phyloP scores from a whole-genome alignment of 2,888 invertebrate genomes.

The Calliphora vomitoria region DNA sequence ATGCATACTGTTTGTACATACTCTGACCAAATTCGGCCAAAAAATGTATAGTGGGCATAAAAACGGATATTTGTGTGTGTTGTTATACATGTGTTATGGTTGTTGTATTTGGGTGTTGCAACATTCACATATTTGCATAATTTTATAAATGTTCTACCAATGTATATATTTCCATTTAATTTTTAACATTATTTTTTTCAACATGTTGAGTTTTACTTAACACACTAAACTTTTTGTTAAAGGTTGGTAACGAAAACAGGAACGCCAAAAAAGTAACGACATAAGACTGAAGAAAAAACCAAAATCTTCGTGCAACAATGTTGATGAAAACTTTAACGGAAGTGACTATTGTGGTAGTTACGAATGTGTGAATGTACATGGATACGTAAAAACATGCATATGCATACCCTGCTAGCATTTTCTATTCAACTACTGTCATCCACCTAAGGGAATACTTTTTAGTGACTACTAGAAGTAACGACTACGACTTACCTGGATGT shows the following conservation, averaged over 20 bases:
- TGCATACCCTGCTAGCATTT: not conserved
- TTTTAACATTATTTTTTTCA: constrained; percentile 4
- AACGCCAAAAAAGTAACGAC: not conserved
- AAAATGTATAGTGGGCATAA: no score
- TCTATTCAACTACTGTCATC: no score
- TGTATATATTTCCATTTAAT: constrained; percentile 10
- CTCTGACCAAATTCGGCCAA: no score
- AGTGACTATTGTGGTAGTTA: constrained; percentile 51
- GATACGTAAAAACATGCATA: not conserved
- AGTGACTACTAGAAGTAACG: no score
- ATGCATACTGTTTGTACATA: no score
- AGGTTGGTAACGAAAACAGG: constrained; percentile 51
- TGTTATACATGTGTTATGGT: constrained; percentile 38
- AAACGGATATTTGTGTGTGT: not conserved
- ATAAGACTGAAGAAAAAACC: constrained; percentile 2
- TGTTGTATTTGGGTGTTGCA: constrained; percentile 40
- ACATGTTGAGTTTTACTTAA: not conserved
- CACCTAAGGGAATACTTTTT: no score
- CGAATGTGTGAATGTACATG: not conserved
- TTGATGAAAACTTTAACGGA: constrained; percentile 79
- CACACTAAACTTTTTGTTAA: constrained; percentile 28
- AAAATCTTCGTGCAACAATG: constrained; percentile 74
- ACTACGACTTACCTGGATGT: no score
- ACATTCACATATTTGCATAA: constrained; percentile 66
- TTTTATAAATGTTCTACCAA: constrained; percentile 49